These are phyloP conservation scores for Drosophila nannoptera DNA, from an alignment of 1,140 invertebrate species.

Conservation along the genomic window DNA sequence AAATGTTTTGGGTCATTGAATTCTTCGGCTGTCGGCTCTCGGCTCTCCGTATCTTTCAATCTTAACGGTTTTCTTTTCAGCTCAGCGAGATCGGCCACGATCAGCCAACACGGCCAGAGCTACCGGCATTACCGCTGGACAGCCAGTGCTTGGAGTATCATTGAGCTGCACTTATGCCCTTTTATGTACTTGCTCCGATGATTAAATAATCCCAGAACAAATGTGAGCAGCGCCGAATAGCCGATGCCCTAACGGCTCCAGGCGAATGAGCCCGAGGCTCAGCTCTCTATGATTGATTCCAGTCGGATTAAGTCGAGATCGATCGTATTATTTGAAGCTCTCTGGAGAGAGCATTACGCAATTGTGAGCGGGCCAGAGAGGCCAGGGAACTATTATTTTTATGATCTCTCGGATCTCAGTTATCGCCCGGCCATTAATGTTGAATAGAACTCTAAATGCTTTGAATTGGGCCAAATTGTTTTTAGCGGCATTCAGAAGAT, in stretches of 20 bases:
- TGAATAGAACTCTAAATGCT: conserved; percentile 52
- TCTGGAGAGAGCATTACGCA: conserved; percentile 28
- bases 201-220: conserved; percentile 60
- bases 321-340: not conserved
- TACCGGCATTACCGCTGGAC: not conserved
- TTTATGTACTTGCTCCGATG: conserved; percentile 59
- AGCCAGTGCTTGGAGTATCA: conserved; percentile 49
- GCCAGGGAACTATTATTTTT: conserved; percentile 73
- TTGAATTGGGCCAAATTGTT: conserved; percentile 72
- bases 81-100: conserved; percentile 56
- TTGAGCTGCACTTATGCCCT: conserved; percentile 50
- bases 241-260: not conserved
- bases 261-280: too few species aligned
- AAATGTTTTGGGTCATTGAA: conserved; percentile 74
- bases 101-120: not conserved
- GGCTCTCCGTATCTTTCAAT: conserved; percentile 52
- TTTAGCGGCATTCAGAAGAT: conserved; percentile 47
- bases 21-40: conserved; percentile 29
- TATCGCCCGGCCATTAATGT: conserved; percentile 42
- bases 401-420: conserved; percentile 46
- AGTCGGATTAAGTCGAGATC: not conserved
- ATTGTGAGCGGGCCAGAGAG: conserved; percentile 40
- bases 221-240: not conserved
- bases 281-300: too few species aligned
- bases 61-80: conserved; percentile 59